Conservation (phyloP, 2,797 vertebrate genomes). For the Heteromormyrus szaboi region DNA sequence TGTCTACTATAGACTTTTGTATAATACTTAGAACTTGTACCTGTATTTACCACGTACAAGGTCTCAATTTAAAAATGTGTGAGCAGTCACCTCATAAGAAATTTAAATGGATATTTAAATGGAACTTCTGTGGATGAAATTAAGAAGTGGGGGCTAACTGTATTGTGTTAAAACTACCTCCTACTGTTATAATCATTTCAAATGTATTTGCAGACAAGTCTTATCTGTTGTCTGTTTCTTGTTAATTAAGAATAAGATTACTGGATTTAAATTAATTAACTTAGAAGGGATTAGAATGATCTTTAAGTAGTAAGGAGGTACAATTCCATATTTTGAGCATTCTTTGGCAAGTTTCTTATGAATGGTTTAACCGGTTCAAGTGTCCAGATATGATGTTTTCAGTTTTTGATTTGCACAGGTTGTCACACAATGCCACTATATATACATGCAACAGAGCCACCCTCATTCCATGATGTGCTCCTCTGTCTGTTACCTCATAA, state of each 20-base stretch:
- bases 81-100: neutral
- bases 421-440: neutral
- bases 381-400: neutral
- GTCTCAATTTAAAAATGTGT: neutral
- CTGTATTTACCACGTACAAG: neutral
- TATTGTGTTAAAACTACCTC: neutral
- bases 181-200: neutral
- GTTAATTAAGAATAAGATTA: neutral
- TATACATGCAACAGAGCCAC: neutral
- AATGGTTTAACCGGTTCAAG: neutral
- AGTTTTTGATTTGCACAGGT: neutral
- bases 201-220: neutral
- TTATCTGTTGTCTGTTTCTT: neutral
- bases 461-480: neutral
- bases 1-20: neutral
- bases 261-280: constrained; percentile 1
- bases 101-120: neutral
- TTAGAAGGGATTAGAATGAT: neutral
- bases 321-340: neutral
- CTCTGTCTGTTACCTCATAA: neutral
- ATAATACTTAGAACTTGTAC: neutral
- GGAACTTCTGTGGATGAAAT: neutral
- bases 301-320: neutral
- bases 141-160: neutral
- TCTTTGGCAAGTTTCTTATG: neutral